Percentiles rank a stretch among this genome's conserved stretches.
Conservation (phyloP, 30 jellyfish, hydroid and myxozoan genomes). For the Aurelia sp. region DNA sequence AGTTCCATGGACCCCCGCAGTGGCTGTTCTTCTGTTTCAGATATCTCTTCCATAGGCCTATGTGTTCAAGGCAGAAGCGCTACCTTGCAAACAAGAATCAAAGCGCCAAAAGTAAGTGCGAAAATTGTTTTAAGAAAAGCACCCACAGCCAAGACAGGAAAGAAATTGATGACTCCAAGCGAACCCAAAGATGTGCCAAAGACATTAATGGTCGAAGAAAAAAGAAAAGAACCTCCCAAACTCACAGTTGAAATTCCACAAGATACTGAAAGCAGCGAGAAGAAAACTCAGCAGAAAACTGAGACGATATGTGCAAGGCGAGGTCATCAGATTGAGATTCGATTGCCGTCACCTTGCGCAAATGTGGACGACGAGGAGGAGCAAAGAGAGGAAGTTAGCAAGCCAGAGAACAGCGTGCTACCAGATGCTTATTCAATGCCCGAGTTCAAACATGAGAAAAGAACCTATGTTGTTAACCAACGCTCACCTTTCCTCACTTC, state of each 20-base stretch:
- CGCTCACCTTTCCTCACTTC: constrained; percentile 23
- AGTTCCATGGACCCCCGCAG: neutral
- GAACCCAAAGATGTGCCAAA: neutral
- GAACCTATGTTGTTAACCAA: constrained; percentile 31
- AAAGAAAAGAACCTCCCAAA: neutral
- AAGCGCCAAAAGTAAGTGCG: neutral
- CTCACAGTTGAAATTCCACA: neutral
- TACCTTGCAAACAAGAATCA: neutral
- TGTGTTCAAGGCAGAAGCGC: constrained; percentile 17
- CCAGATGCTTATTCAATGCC: too few species aligned
- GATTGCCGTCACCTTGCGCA: constrained; percentile 48
- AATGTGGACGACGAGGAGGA: neutral
- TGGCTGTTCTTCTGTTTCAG: neutral
- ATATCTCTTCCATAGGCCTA: neutral
- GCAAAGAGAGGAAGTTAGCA: too few species aligned
- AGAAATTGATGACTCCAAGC: neutral
- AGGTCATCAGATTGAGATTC: constrained; percentile 43
- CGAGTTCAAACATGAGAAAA: neutral
- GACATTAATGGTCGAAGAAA: neutral
- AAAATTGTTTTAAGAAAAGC: neutral
- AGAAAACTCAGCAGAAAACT: neutral
- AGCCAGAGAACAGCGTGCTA: too few species aligned
- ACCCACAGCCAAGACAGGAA: neutral
- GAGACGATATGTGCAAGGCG: constrained; percentile 38
- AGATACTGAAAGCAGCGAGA: neutral